Evolutionary conservation across 2,888 invertebrate genomes (phyloP), one percentile per base, ranked within the genome.

Genomic region (Melolontha melolontha): DNA sequence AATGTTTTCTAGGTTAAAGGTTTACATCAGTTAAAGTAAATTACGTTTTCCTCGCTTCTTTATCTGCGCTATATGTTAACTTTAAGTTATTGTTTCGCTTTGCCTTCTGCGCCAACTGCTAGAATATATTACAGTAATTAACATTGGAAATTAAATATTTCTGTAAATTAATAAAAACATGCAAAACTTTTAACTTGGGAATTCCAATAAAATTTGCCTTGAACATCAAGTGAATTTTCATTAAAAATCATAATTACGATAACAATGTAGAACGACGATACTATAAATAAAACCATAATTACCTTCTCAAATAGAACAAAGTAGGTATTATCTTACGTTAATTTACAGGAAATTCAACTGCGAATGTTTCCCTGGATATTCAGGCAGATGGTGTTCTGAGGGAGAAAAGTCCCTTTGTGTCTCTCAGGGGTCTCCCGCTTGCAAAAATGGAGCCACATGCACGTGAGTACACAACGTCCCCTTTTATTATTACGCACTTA

Each of bases 391-490:
- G 79, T 96, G 95, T 81, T 92, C 94, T 49, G 88, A 88, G 75
- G 95, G 95, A 11, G 92, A 93, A 0, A 87, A 91, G 66, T 81
- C 82, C 2, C 74, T 79, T 47, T 96, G 96, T 82, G 88, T 90
- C 69, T 87, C 88, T 66, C 86, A 87, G 49, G 86, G 86, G 68
- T 85, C 85, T 68, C 84, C 85, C 77, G 88, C 91, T 79, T 96
- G 96, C 83, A 88, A 90, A 82, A 94, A 95, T 78, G 92, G 91
- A 41, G 95, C 93, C 70, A 90, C 88, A 57, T 96, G 96, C 90
- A 91, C 92, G 95, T 95, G 88, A 87, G 84, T 77, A 54, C 44
- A 44, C 49, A 16, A 29, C 17, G 22, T 49, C 40, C 10, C 39
- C 27, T 49, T 65, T 57, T 55, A 44, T 66, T 55, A 11, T 17